These are phyloP conservation scores for Acleris literana DNA, from an alignment of 2,888 invertebrate species.

Conservation along the genomic window DNA sequence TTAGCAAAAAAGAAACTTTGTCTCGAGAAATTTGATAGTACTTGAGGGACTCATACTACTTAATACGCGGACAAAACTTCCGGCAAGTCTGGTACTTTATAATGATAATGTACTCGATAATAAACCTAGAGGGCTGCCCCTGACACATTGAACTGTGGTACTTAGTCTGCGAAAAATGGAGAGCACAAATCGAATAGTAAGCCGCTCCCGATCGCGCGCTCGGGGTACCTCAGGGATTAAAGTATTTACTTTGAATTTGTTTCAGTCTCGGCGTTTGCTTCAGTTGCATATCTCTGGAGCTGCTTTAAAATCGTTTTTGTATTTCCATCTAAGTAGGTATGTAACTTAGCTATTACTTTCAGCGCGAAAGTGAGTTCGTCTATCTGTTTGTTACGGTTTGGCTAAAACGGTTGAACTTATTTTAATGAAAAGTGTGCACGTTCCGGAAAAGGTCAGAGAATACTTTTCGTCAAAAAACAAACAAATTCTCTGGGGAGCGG, in stretches of 20 bases:
- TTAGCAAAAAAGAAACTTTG: too few relatives aligned
- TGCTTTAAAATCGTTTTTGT: conserved; percentile 6
- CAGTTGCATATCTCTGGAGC: conserved; percentile 6
- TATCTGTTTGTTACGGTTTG: too few relatives aligned
- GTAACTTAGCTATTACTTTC: neutral
- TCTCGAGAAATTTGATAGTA: too few relatives aligned
- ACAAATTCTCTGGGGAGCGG: too few relatives aligned
- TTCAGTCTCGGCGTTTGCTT: conserved; percentile 12
- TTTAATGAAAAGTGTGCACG: too few relatives aligned
- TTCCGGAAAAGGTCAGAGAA: too few relatives aligned
- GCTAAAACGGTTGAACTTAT: too few relatives aligned
- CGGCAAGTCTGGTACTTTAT: too few relatives aligned
- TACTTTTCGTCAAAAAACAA: too few relatives aligned
- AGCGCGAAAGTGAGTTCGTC: too few relatives aligned
- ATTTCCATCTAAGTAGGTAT: neutral
- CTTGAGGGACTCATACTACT: too few relatives aligned
- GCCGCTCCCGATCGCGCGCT: conserved; percentile 7
- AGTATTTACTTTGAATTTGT: conserved; percentile 15
- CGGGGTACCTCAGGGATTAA: conserved; percentile 10
- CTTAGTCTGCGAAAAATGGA: conserved; percentile 20
- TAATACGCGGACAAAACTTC: too few relatives aligned
- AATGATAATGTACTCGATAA: neutral
- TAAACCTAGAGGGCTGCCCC: neutral
- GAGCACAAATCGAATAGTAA: conserved; percentile 24
- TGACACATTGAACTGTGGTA: conserved; percentile 13